These are phyloP conservation scores for Petromus typicus DNA, from an alignment of 2,113 vertebrate genomes.

Conservation along the genomic window DNA sequence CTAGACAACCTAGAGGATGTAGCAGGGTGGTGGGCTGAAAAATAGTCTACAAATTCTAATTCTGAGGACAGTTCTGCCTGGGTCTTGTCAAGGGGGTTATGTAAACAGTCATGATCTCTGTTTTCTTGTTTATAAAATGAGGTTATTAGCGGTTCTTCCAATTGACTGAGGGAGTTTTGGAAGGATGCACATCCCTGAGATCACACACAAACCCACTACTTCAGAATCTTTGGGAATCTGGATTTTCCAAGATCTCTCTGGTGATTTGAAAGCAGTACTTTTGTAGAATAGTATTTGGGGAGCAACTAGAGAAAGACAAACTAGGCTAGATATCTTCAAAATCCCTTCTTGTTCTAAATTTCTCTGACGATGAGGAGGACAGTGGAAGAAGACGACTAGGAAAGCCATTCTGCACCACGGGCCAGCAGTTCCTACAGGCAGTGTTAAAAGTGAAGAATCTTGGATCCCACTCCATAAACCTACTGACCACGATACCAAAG, in stretches of 20 bases:
- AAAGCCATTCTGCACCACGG: not conserved
- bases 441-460: not conserved
- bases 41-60: not conserved
- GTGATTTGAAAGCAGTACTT: not conserved
- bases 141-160: not conserved
- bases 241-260: not conserved
- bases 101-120: not conserved
- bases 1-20: not conserved
- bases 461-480: not conserved
- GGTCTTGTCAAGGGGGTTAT: not conserved
- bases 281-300: not conserved
- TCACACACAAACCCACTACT: not conserved
- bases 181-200: not conserved
- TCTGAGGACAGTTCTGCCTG: not conserved
- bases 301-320: not conserved
- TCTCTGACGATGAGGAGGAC: not conserved
- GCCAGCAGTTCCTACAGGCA: not conserved
- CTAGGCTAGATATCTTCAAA: not conserved
- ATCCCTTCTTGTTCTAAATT: not conserved
- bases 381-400: not conserved
- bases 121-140: constrained; percentile 35
- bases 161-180: not conserved
- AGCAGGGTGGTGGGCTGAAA: not conserved
- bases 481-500: not conserved
- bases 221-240: not conserved